Conservation (phyloP, 2,797 vertebrate species). For the Bufotes viridis region DNA sequence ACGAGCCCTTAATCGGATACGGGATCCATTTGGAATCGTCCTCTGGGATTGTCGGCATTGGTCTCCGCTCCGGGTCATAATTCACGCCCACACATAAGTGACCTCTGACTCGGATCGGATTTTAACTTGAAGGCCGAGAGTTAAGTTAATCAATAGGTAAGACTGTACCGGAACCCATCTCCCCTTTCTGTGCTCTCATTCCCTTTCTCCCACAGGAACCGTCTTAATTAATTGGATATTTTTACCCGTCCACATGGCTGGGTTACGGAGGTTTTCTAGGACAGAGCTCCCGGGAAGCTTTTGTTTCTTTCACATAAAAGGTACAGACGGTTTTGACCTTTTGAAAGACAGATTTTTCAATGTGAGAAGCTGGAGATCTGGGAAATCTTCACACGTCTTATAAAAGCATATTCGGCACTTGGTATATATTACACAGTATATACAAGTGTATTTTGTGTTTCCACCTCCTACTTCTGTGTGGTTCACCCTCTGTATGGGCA, state of each 20-base stretch:
- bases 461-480: neutral
- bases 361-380: neutral
- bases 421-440: neutral
- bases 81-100: neutral
- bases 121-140: neutral
- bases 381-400: neutral
- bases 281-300: slow-evolving; percentile 55
- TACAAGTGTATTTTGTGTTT: neutral
- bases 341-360: neutral
- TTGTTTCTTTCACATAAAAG: slow-evolving; percentile 33
- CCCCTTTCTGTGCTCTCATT: slow-evolving; percentile 31
- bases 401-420: neutral
- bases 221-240: slow-evolving; percentile 61
- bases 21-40: neutral
- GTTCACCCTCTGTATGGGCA: neutral
- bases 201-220: slow-evolving; percentile 40
- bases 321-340: slow-evolving; percentile 32
- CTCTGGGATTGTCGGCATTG: neutral
- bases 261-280: slow-evolving; percentile 51
- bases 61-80: neutral
- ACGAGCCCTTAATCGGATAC: neutral
- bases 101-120: neutral
- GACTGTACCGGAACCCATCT: slow-evolving; percentile 5
- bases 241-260: slow-evolving; percentile 37
- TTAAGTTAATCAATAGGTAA: slow-evolving; percentile 2